Percentiles rank a stretch among this genome's conserved stretches.
Evolutionary conservation across 2,888 invertebrate genomes (phyloP).

Genomic region (Lithodes maja): DNA sequence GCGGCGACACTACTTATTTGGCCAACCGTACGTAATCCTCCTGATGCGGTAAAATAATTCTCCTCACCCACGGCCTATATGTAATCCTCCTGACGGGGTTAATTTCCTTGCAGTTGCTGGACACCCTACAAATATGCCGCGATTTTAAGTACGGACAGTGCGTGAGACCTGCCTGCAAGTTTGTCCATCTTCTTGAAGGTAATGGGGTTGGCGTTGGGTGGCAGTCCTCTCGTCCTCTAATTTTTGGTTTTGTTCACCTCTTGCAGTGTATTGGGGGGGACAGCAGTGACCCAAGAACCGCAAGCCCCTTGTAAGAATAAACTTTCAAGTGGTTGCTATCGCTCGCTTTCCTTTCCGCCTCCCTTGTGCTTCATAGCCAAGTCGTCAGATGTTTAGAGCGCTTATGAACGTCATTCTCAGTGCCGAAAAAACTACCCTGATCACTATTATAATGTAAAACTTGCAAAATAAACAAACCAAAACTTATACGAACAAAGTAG

Average conservation of each 20-base stretch:
- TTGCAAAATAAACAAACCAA: too few relatives aligned
- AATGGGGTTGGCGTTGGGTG: slow-evolving; percentile 71
- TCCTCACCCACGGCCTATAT: not conserved
- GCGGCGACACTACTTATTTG: too few relatives aligned
- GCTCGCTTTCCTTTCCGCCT: slow-evolving; percentile 23
- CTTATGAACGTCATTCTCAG: slow-evolving; percentile 9
- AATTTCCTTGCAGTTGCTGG: slow-evolving; percentile 93
- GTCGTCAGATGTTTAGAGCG: slow-evolving; percentile 28
- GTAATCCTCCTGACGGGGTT: slow-evolving; percentile 10
- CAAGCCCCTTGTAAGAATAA: slow-evolving; percentile 58
- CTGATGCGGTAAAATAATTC: too few relatives aligned
- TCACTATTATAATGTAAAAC: not conserved
- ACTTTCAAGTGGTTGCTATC: slow-evolving; percentile 48
- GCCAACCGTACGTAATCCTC: too few relatives aligned
- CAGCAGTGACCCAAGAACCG: slow-evolving; percentile 64
- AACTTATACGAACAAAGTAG: too few relatives aligned
- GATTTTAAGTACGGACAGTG: slow-evolving; percentile 99
- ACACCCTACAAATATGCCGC: slow-evolving; percentile 99
- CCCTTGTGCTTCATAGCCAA: slow-evolving; percentile 20
- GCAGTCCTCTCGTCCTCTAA: slow-evolving; percentile 58
- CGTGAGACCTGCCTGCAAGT: slow-evolving; percentile 95
- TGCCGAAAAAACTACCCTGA: slow-evolving; percentile 30
- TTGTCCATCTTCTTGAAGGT: slow-evolving; percentile 98
- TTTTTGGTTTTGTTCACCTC: slow-evolving; percentile 56
- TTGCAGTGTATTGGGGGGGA: slow-evolving; percentile 64